Base-by-base conservation (phyloP, 2,797 vertebrate species). In the Miichthys miiuy region DNA sequence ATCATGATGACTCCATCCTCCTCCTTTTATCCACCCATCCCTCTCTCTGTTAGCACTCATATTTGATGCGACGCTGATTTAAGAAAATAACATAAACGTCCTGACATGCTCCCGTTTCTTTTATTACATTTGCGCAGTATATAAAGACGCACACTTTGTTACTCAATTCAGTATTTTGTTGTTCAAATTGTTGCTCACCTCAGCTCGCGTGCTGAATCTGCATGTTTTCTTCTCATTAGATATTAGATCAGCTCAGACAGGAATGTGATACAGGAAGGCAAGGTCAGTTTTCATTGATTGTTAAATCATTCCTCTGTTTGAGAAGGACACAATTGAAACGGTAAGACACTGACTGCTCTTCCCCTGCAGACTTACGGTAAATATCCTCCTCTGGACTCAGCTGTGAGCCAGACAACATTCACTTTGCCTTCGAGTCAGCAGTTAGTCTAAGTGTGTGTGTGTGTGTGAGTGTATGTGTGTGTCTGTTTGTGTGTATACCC, bases 281-380 rank as follows among this genome's bases (percentile, higher is more conserved):
- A 84, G 86, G 91, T 88, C 87, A 74, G 75, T 86, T 90, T 87
- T 79, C 75, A 93, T 89, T 88, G 92, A 94, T 92, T 90, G 83
- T 72, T 87, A 89, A 93, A 91, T 89, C 81, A 80, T 87, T 91
- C 73, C 77, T 80, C 70, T 80, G 79, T 86, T 91, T 87, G 72
- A 83, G 82, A 81, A 87, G 68, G 65, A 85, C 84, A 44, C 44
- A 16, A 55, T 11, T 75, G 81, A 89, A 83, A 80, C 30, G 55
- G 77, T 80, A 74, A 91, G 75, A 85, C 84, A 84, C 81, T 47
- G 84, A 72, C 75, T 75, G 68, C 85, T 84, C 63, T 51, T 41
- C 68, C 71, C 73, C 58, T 17, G 52, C 57, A 83, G 77, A 74
- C 81, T 87, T 83, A 88, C 70, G 10, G 21, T 83, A 91, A 88